Base-by-base conservation (phyloP, 2,888 invertebrate genomes). In the Malthinus flaveolus region DNA sequence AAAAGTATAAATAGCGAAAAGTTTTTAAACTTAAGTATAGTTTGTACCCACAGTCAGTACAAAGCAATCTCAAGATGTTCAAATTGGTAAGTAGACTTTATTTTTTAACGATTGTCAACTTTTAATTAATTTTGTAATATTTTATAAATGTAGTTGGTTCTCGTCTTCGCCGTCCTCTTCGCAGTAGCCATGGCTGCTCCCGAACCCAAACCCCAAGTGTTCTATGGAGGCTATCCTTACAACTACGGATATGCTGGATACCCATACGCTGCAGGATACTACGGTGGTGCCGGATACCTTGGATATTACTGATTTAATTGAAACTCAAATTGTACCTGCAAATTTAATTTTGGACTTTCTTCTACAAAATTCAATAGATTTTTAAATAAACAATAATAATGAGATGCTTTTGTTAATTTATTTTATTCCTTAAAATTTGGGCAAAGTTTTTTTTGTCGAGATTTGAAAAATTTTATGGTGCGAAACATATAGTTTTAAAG, bases 151-250 rank as follows among this genome's bases (percentile, higher is more conserved):
- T 44, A 63, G 63, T 61, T 63, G 39, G 32, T 61, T 32, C 15
- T 63, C 11, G 52, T 58, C n/a, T 52, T 58, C 35, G 63, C 55
- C 35, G 51, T 51, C 32, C 52, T 63, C 31, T 61, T 63, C 49
- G 63, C 58, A 31, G 42, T 63, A 31, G 57, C 60, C 46, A 36
- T 58, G 36, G 63, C 63, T 13, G 60, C 35, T 32, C 62, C 62
- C 10, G 56, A 62, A 49, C 52, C 62, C 10, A 50, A 49, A 12
- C 52, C 62, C 4, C 54, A 54, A 33, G 35, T 48, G 12, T 39
- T 31, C 34, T 33, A 47, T 23, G 47, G 48, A 1, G 33, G 12
- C 7, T 53, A 46, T 4, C 48, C 54, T 13, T 52, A 52, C 52
- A 52, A 13, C 32, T 46, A 52, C n/a, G 48, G 39, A 12, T 33